Percentiles rank a stretch among this genome's conserved stretches.
phyloP scores from a whole-genome alignment of 2,888 invertebrate genomes.

The Julus scanicus region DNA sequence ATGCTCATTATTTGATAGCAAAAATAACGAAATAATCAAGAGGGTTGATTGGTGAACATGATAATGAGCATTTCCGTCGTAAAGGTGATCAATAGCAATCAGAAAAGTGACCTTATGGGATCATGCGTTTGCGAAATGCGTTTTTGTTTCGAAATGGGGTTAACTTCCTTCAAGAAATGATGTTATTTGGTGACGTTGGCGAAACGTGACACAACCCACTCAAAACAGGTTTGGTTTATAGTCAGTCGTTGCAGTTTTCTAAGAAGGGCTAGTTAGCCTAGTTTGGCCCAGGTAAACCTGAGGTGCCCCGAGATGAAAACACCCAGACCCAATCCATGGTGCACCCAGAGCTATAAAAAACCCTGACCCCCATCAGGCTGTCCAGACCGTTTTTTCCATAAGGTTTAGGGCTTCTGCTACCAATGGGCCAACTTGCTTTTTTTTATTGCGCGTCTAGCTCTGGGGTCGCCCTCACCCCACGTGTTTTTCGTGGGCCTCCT shows the following conservation, averaged over 20 bases:
- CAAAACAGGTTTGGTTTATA: background rate
- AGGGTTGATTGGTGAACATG: no score
- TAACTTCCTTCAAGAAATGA: background rate
- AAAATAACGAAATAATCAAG: no score
- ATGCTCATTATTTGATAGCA: no score
- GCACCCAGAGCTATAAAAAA: slow-evolving; percentile 5
- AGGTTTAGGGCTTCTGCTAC: background rate
- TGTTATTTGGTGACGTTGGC: background rate
- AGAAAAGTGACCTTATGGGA: no score
- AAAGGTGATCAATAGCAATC: no score
- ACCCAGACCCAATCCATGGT: background rate
- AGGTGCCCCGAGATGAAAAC: background rate
- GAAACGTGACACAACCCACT: background rate
- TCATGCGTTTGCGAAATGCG: no score
- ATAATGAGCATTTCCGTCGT: no score
- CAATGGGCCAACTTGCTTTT: background rate
- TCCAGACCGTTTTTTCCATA: background rate
- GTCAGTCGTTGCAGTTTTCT: background rate
- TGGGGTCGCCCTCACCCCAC: slow-evolving; percentile 15
- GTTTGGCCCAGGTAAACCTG: background rate
- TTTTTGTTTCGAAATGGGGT: no score
- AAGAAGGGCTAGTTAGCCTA: background rate
- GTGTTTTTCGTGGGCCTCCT: slow-evolving; percentile 21
- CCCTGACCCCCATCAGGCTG: background rate
- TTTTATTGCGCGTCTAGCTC: background rate